Conservation (phyloP, 2,888 invertebrate genomes). For the Gryllus longicercus region DNA sequence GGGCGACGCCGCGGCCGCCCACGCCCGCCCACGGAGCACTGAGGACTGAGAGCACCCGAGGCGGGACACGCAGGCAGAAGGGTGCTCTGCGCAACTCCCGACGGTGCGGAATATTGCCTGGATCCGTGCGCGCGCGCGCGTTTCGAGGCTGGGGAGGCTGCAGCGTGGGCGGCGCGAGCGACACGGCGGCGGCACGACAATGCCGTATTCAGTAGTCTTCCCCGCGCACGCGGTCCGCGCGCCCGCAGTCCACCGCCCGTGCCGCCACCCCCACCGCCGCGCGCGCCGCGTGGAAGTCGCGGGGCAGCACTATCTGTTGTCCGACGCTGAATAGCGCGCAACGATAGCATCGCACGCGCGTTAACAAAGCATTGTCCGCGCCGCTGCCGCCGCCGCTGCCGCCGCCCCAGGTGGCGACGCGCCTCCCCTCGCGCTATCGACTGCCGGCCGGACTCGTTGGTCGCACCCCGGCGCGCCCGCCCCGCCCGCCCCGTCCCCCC, state of each 20-base stretch:
- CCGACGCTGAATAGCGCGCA: slow-evolving; percentile 9
- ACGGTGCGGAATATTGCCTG: too few species aligned
- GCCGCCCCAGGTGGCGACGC: background rate
- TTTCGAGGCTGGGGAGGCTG: background rate
- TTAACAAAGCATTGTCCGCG: slow-evolving; percentile 17
- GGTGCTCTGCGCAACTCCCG: too few species aligned
- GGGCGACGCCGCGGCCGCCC: too few species aligned
- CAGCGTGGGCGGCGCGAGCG: background rate
- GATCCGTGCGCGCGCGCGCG: too few species aligned
- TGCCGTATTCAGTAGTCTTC: background rate
- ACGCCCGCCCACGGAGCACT: too few species aligned
- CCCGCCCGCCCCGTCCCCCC: too few species aligned
- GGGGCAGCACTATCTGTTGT: slow-evolving; percentile 1
- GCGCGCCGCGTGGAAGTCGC: background rate
- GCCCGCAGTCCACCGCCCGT: background rate
- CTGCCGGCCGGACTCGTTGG: background rate
- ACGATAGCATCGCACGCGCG: slow-evolving; percentile 9
- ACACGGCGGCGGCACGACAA: background rate
- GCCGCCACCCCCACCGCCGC: too few species aligned
- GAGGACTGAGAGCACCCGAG: too few species aligned
- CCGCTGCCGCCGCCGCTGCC: background rate
- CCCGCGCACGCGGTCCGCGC: background rate
- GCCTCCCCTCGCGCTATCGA: background rate
- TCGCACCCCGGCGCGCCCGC: too few species aligned
- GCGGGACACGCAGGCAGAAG: too few species aligned